Evolutionary conservation across 1,140 invertebrate genomes (phyloP).

Genomic region (Camponotus floridanus): DNA sequence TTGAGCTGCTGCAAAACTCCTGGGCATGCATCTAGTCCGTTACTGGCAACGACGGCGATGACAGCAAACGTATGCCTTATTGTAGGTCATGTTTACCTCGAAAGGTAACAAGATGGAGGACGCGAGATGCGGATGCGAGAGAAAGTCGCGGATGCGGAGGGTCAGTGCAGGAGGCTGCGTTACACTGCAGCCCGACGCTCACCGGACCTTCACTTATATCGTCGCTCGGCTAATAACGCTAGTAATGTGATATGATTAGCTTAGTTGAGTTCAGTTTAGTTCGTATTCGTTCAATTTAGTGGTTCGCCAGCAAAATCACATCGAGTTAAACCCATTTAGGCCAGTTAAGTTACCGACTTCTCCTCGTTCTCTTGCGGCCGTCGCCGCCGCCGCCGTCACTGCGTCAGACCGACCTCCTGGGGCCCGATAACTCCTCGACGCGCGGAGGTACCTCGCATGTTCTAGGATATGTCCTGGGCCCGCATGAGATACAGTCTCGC

Average conservation of each 20-base stretch:
- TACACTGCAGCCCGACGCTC: constrained; percentile 80
- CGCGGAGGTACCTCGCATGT: constrained; percentile 2
- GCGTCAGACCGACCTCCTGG: constrained; percentile 52
- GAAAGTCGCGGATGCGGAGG: constrained; percentile 78
- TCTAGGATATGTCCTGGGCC: constrained; percentile 42
- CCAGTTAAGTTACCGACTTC: constrained; percentile 84
- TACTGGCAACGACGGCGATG: not conserved
- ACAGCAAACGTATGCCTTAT: not conserved
- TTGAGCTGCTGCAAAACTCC: not conserved
- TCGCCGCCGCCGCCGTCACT: constrained; percentile 47
- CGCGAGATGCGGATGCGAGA: constrained; percentile 25
- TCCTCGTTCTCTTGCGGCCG: constrained; percentile 73
- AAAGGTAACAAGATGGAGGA: constrained; percentile 28
- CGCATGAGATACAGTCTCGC: constrained; percentile 4
- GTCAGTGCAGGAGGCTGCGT: constrained; percentile 83
- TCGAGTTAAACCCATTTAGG: constrained; percentile 85
- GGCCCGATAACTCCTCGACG: constrained; percentile 4
- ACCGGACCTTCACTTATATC: constrained; percentile 86
- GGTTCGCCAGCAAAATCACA: constrained; percentile 85
- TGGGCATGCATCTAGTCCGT: not conserved
- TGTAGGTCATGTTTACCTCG: constrained; percentile 44
- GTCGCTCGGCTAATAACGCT: constrained; percentile 85
- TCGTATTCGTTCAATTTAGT: constrained; percentile 86
- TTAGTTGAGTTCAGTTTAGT: constrained; percentile 87
- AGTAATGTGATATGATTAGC: constrained; percentile 87